phyloP scores from a whole-genome alignment of 2,888 invertebrate species.

The Xestia rhomboidea region DNA sequence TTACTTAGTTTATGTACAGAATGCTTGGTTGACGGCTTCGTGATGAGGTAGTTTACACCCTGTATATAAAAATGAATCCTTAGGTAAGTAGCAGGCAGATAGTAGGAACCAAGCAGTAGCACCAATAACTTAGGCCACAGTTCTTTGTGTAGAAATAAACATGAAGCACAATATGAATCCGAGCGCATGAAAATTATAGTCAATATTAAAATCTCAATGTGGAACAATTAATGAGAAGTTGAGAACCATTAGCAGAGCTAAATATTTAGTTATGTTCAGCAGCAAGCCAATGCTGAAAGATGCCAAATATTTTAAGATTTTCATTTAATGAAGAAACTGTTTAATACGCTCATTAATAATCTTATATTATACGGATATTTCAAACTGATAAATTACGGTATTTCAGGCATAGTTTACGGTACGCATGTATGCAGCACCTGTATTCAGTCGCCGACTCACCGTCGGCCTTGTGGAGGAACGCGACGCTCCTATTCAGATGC shows the following conservation, averaged over 20 bases:
- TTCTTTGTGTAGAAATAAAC: constrained; percentile 28
- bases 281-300: neutral
- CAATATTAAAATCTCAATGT: constrained; percentile 5
- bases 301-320: constrained; percentile 24
- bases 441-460: constrained; percentile 39
- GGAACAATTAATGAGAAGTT: too few relatives aligned
- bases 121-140: constrained; percentile 30
- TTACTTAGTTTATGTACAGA: too few relatives aligned
- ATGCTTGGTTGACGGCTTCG: too few relatives aligned
- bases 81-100: too few relatives aligned
- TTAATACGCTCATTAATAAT: constrained; percentile 36
- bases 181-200: constrained; percentile 16
- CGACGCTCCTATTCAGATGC: constrained; percentile 49
- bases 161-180: constrained; percentile 21
- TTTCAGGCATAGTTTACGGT: constrained; percentile 19
- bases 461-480: constrained; percentile 47
- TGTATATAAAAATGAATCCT: too few relatives aligned
- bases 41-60: too few relatives aligned
- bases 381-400: constrained; percentile 21
- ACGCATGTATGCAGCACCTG: constrained; percentile 47
- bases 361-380: constrained; percentile 33
- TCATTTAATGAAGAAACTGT: constrained; percentile 15
- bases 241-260: too few relatives aligned
- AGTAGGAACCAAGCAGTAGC: too few relatives aligned
- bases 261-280: constrained; percentile 6